phyloP scores from a whole-genome alignment of 2,888 invertebrate genomes.

The Harmothoe impar region DNA sequence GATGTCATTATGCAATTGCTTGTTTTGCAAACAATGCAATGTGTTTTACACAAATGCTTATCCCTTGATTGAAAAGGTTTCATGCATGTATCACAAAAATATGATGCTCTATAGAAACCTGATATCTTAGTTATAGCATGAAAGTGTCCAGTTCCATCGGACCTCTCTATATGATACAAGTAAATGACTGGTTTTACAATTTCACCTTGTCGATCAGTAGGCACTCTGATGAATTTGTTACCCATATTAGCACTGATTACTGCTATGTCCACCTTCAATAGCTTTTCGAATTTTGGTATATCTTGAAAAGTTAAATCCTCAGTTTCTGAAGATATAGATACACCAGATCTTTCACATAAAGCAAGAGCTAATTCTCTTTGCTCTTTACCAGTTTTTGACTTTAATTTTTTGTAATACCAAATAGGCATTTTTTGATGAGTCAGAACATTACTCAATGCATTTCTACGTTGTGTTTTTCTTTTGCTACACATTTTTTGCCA shows the following conservation, averaged over 20 bases:
- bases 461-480: background rate
- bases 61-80: background rate
- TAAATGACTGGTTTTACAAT: background rate
- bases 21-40: background rate
- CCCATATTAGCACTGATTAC: background rate
- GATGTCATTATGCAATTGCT: background rate
- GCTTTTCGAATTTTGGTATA: background rate
- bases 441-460: background rate
- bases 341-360: background rate
- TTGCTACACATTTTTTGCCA: background rate
- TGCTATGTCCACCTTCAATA: background rate
- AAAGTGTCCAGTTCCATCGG: background rate
- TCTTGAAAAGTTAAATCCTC: background rate
- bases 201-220: background rate
- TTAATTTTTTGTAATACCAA: background rate
- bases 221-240: background rate
- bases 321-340: background rate
- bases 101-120: background rate
- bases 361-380: background rate
- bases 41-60: background rate
- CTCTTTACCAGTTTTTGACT: background rate
- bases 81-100: background rate
- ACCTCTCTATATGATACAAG: background rate
- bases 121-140: background rate
- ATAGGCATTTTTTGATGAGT: background rate